These are phyloP conservation scores for Anthonomus grandis DNA, from an alignment of 1,140 invertebrate genomes.

Conservation along the genomic window DNA sequence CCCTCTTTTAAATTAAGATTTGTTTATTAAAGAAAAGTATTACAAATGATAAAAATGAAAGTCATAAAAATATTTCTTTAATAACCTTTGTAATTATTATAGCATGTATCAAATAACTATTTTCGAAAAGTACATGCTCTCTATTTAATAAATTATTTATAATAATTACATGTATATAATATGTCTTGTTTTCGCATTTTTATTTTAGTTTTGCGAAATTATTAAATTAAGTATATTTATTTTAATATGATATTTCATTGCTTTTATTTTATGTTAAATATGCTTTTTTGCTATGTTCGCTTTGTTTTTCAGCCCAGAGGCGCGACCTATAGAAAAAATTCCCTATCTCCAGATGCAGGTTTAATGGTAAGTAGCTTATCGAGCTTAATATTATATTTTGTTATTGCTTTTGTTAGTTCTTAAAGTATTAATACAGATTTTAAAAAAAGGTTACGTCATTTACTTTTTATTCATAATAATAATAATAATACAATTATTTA, in stretches of 20 bases:
- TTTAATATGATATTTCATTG: slow-evolving; percentile 20
- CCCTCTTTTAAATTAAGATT: too few relatives aligned
- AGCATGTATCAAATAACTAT: too few relatives aligned
- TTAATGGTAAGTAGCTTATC: slow-evolving; percentile 37
- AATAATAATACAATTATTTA: too few relatives aligned
- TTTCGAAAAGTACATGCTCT: neutral
- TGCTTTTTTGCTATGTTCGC: slow-evolving; percentile 38
- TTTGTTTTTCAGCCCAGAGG: slow-evolving; percentile 50
- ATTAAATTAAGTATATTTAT: too few relatives aligned
- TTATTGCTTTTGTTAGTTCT: neutral
- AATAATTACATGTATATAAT: slow-evolving; percentile 5
- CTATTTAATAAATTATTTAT: slow-evolving; percentile 13
- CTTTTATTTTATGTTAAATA: slow-evolving; percentile 46
- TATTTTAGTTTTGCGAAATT: slow-evolving; percentile 29
- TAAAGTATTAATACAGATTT: too few relatives aligned
- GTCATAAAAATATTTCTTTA: too few relatives aligned
- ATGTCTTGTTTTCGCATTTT: slow-evolving; percentile 39
- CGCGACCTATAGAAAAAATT: slow-evolving; percentile 52
- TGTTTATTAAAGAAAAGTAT: too few relatives aligned
- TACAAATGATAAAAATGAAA: too few relatives aligned
- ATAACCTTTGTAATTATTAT: too few relatives aligned
- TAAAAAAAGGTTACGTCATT: too few relatives aligned
- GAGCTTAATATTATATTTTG: neutral
- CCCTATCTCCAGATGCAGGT: slow-evolving; percentile 56
- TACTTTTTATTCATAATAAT: too few relatives aligned